phyloP scores from a whole-genome alignment of 2,888 invertebrate species.

The Sarcophaga variegata region DNA sequence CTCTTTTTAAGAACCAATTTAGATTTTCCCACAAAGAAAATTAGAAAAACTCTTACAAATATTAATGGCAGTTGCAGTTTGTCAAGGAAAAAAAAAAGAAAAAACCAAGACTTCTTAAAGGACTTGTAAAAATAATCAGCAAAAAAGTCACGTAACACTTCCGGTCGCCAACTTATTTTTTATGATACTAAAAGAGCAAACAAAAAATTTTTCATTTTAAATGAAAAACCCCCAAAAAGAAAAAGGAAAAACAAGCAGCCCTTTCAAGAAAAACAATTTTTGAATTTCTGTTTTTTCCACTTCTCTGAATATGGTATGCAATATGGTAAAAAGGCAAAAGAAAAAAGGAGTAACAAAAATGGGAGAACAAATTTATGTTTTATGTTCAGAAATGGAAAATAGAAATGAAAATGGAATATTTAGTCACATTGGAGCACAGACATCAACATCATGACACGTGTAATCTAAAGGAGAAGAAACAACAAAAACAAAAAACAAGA shows the following conservation, averaged over 20 bases:
- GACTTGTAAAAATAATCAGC: background rate
- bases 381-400: background rate
- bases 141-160: conserved; percentile 57
- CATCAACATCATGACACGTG: conserved; percentile 36
- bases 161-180: conserved; percentile 46
- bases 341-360: background rate
- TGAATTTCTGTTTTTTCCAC: too few relatives aligned
- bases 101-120: background rate
- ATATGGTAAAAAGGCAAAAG: background rate
- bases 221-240: background rate
- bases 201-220: conserved; percentile 14
- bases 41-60: background rate
- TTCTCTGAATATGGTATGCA: background rate
- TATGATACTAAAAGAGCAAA: background rate
- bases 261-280: too few relatives aligned
- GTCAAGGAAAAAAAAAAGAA: background rate
- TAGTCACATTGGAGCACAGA: conserved; percentile 39
- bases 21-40: conserved; percentile 2
- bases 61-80: conserved; percentile 12
- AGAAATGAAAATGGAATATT: conserved; percentile 31
- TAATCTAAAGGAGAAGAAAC: conserved; percentile 37
- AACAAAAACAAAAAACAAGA: background rate
- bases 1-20: conserved; percentile 12
- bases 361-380: conserved; percentile 11
- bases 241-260: background rate